Evolutionary conservation across 2,797 vertebrate genomes (phyloP).

Genomic region (Buceros bicornis): DNA sequence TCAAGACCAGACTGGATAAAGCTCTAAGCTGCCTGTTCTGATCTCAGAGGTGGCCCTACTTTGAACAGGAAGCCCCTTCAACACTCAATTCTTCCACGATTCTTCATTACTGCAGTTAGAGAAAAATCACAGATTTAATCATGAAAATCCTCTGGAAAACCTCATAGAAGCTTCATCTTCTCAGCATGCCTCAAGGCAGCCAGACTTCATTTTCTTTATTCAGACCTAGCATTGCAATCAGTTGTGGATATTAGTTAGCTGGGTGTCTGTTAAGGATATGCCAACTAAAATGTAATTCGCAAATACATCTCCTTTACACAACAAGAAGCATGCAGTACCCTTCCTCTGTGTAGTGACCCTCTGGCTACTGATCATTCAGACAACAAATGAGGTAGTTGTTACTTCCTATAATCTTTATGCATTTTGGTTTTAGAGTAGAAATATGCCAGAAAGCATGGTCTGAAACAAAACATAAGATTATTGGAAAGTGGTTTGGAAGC

Average conservation of each 20-base stretch:
- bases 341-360: background rate
- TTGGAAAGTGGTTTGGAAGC: background rate
- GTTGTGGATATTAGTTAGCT: background rate
- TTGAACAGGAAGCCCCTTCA: background rate
- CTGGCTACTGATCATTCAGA: background rate
- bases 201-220: background rate
- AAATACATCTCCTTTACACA: background rate
- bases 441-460: background rate
- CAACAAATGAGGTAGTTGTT: background rate
- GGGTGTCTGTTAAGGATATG: background rate
- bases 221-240: background rate
- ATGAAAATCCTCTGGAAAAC: background rate
- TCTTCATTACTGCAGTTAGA: background rate
- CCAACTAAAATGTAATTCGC: background rate
- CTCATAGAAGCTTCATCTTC: background rate
- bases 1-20: background rate
- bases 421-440: background rate
- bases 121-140: background rate
- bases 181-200: background rate
- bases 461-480: background rate
- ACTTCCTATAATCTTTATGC: background rate
- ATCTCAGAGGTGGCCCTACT: background rate
- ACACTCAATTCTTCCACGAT: background rate
- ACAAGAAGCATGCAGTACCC: background rate
- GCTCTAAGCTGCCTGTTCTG: background rate